Conservation (phyloP, 2,888 invertebrate genomes). For the Crepidodera aurea region DNA sequence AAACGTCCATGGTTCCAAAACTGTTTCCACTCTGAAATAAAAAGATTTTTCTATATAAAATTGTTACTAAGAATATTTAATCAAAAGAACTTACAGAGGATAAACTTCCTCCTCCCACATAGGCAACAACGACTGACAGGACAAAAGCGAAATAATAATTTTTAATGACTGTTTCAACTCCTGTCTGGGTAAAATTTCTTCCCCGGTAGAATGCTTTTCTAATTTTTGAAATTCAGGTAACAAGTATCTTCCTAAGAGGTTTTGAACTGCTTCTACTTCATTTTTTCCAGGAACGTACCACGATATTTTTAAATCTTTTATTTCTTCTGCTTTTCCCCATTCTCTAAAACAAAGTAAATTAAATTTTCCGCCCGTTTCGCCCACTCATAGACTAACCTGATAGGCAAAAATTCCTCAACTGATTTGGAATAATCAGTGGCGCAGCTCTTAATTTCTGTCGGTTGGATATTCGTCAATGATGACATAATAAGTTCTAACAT, state of each 20-base stretch:
- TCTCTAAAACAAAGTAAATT: constrained; percentile 62
- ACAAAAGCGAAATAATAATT: constrained; percentile 72
- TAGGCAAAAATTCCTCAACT: constrained; percentile 74
- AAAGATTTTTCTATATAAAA: background rate
- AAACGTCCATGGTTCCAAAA: constrained; percentile 65
- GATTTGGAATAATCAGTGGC: constrained; percentile 69
- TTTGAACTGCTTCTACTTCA: constrained; percentile 73
- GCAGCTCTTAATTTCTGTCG: constrained; percentile 71
- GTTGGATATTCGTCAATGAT: constrained; percentile 69
- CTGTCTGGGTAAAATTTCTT: constrained; percentile 68
- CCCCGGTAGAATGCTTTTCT: constrained; percentile 65
- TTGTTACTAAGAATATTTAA: background rate
- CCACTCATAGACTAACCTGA: constrained; percentile 61
- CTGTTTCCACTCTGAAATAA: constrained; percentile 66
- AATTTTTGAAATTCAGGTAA: constrained; percentile 70
- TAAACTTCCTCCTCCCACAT: constrained; percentile 71
- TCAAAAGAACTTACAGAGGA: constrained; percentile 63
- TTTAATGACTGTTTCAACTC: constrained; percentile 73
- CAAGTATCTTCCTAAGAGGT: constrained; percentile 72
- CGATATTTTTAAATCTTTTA: constrained; percentile 71
- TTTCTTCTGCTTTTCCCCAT: constrained; percentile 80
- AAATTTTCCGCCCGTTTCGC: too few species aligned
- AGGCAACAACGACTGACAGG: constrained; percentile 74
- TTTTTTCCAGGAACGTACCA: constrained; percentile 81
- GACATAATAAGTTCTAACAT: constrained; percentile 68